Base-by-base conservation (phyloP, 2,797 vertebrate genomes). In the Zalophus californianus region DNA sequence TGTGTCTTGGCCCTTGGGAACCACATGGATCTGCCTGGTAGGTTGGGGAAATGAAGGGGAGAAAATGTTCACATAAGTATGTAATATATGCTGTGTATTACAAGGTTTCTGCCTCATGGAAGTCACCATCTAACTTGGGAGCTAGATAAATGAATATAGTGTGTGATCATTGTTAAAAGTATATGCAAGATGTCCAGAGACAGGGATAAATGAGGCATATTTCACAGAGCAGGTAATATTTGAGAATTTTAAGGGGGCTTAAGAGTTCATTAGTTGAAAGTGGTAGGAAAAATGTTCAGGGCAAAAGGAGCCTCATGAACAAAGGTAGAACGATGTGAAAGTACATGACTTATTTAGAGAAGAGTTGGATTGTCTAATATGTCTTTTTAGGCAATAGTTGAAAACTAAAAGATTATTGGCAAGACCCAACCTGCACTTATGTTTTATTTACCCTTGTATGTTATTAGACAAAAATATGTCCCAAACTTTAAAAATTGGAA, bases 1-100 rank as follows among this genome's bases (percentile, higher is more conserved):
- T 99, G 97, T 99, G 99, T 98, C 99, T 99, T 98, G 99, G 99
- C 93, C 99, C 99, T 93, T 99, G 99, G 99, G 99, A 99, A 98
- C 99, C 99, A 38, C 99, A 99, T 0, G 99, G 99, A 98, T 99
- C 99, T 97, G 99, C 99, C 98, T 99, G 99, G 99, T 99, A 98
- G 99, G 99, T 99, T 96, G 93, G 85, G 73, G 93, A 75, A 72
- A 97, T 82, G 27, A 97, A 5, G 88, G 78, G 93, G 90, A 95
- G 82, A 84, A 62, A 89, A 44, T 92, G 52, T 96, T 97, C 58
- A 95, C 64, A 73, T 90, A 87, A 96, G 75, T 96, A 66, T 96
- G 79, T 91, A 87, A 92, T 97, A 23, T 90, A 58, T 97, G 62
- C n/a, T 35, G 18, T 68, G 66, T 35, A 68, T 18, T 68, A 68